Base-by-base conservation (phyloP, 2,797 vertebrate species). In the Sphenodon punctatus region DNA sequence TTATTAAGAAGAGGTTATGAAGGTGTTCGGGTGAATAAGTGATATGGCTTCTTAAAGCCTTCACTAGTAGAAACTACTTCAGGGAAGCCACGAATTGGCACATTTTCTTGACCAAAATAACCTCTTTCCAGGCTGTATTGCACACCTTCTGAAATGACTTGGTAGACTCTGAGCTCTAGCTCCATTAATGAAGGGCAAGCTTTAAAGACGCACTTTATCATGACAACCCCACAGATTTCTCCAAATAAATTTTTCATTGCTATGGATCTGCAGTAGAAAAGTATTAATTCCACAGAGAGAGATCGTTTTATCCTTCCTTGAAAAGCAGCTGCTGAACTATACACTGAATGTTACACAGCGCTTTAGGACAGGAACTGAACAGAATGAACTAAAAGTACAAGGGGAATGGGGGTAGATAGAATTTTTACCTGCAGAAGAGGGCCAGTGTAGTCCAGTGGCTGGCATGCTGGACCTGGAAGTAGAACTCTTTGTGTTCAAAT, bases 1-100 rank as follows among this genome's bases (percentile, higher is more conserved):
- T 72, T 66, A 85, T 51, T 73, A 81, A 89, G 68, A 75, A 91
- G 87, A 17, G 45, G 55, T 8, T 0, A 61, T 79, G 27, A 16
- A 88, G 89, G 87, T 4, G 7, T 67, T 67, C 72, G 56, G 73
- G 64, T 7, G 64, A 48, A 48, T 4, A 77, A 63, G 70, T 42
- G 84, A 86, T 82, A 84, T 66, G 80, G 84, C 80, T 23, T 51
- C 65, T 67, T 39, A 7, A 8, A 91, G 88, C 75, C 75, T 78
- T 56, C 61, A 43, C 70, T 83, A 75, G 51, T 61, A 79, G 68
- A 32, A 72, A 9, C 82, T 89, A 68, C 58, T 70, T 86, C 87
- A 87, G 78, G 90, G 78, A 71, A 81, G 19, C 51, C 60, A 69
- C 67, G 70, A 87, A 76, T 30, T 22, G 60, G 34, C 48, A 38